These are phyloP conservation scores for Cheilosia impressa DNA, from an alignment of 2,888 invertebrate species.

Conservation along the genomic window DNA sequence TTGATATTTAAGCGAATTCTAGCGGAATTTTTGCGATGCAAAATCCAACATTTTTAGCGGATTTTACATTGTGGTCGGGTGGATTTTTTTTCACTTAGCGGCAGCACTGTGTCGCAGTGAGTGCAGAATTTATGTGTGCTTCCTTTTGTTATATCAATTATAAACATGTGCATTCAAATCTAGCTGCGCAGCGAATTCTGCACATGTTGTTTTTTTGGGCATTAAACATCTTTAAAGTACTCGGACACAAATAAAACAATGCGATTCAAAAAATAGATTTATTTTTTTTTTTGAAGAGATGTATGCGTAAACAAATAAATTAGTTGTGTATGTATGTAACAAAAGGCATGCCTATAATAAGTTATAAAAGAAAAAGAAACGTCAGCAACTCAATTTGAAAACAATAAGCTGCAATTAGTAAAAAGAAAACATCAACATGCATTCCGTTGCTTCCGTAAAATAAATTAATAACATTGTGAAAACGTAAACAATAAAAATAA, in stretches of 20 bases:
- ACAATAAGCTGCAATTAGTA: slow-evolving; percentile 28
- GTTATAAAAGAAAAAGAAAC: slow-evolving; percentile 37
- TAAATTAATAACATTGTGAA: slow-evolving; percentile 65
- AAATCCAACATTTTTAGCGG: too few relatives aligned
- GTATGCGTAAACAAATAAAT: slow-evolving; percentile 59
- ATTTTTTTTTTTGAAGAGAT: slow-evolving; percentile 41
- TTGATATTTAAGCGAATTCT: too few relatives aligned
- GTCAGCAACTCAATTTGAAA: slow-evolving; percentile 1
- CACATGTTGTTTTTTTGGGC: too few relatives aligned
- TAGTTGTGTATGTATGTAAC: slow-evolving; percentile 50
- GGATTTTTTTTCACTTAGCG: too few relatives aligned
- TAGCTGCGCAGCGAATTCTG: too few relatives aligned
- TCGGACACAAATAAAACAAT: slow-evolving; percentile 2
- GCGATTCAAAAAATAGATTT: slow-evolving; percentile 45
- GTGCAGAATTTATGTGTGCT: too few relatives aligned
- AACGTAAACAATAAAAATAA: slow-evolving; percentile 42
- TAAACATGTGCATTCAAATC: too few relatives aligned
- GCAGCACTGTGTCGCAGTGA: too few relatives aligned
- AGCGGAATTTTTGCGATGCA: too few relatives aligned
- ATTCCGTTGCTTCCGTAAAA: slow-evolving; percentile 38
- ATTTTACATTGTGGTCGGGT: too few relatives aligned
- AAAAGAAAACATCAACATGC: slow-evolving; percentile 31
- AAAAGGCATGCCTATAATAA: slow-evolving; percentile 62
- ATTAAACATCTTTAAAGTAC: background rate
- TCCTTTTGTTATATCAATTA: too few relatives aligned